These are phyloP conservation scores for Drosophila parvula DNA, from an alignment of 1,140 invertebrate species.

Conservation along the genomic window DNA sequence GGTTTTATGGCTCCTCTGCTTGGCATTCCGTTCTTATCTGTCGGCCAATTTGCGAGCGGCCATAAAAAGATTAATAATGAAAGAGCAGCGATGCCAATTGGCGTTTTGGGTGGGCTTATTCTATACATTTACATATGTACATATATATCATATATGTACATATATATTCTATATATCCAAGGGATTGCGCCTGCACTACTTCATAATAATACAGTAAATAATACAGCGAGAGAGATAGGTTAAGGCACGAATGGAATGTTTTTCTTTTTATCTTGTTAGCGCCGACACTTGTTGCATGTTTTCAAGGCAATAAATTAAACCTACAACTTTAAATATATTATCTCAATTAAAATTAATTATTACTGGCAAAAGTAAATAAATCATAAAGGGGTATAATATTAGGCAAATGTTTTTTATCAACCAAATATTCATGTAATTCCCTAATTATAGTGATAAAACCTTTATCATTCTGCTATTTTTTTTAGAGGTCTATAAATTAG, in stretches of 20 bases:
- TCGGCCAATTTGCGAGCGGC: conserved; percentile 52
- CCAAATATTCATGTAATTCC: conserved; percentile 3
- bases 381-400: neutral
- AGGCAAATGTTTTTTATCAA: neutral
- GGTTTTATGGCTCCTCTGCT: conserved; percentile 55
- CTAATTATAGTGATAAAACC: conserved; percentile 7
- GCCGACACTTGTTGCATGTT: conserved; percentile 8
- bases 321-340: neutral
- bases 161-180: conserved; percentile 1
- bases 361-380: neutral
- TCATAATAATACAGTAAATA: conserved; percentile 2
- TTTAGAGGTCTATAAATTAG: conserved; percentile 5
- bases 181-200: conserved; percentile 1
- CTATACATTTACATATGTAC: neutral
- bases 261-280: neutral
- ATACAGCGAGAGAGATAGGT: neutral
- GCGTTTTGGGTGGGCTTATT: conserved; percentile 49
- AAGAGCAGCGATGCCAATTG: conserved; percentile 56
- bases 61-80: conserved; percentile 69
- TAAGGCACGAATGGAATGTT: conserved; percentile 6
- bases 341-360: neutral
- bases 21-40: conserved; percentile 29
- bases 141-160: neutral
- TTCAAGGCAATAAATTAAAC: neutral
- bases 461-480: neutral